phyloP scores from a whole-genome alignment of 2,797 vertebrate genomes.

The Thamnophis elegans region DNA sequence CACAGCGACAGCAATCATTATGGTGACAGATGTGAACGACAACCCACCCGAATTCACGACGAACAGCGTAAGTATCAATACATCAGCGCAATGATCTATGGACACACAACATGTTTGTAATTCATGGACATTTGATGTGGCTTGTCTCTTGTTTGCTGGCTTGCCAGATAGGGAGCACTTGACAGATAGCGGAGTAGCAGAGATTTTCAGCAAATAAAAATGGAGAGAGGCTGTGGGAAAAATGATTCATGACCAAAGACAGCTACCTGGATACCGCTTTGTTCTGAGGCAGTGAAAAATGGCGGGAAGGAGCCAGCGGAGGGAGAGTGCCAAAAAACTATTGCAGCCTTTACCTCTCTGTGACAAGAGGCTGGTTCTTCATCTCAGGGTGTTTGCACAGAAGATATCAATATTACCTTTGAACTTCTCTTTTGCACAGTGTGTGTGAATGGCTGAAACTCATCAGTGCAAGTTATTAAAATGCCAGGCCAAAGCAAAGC shows the following conservation, averaged over 20 bases:
- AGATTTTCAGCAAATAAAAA: slow-evolving; percentile 5
- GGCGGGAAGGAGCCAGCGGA: not conserved
- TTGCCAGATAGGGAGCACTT: slow-evolving; percentile 3
- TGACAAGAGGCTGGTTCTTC: not conserved
- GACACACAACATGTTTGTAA: rapidly evolving
- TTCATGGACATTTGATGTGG: not conserved
- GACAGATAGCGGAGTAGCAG: not conserved
- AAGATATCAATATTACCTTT: not conserved
- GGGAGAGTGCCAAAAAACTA: slow-evolving; percentile 11
- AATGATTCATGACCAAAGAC: slow-evolving; percentile 5
- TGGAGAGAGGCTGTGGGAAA: not conserved
- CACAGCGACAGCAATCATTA: slow-evolving; percentile 92
- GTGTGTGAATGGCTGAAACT: not conserved
- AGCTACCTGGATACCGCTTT: not conserved
- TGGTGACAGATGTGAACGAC: slow-evolving; percentile 92
- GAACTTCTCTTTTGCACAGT: not conserved
- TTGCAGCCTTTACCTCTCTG: not conserved
- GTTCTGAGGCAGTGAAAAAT: slow-evolving; percentile 13
- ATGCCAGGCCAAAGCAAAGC: not conserved
- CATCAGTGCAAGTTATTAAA: not conserved
- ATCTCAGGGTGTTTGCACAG: not conserved
- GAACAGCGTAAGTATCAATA: slow-evolving; percentile 81
- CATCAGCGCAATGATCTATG: not conserved
- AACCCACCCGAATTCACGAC: slow-evolving; percentile 91
- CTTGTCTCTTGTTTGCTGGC: not conserved